Conservation (phyloP, 2,113 vertebrate genomes). For the Coracopsis vasa region DNA sequence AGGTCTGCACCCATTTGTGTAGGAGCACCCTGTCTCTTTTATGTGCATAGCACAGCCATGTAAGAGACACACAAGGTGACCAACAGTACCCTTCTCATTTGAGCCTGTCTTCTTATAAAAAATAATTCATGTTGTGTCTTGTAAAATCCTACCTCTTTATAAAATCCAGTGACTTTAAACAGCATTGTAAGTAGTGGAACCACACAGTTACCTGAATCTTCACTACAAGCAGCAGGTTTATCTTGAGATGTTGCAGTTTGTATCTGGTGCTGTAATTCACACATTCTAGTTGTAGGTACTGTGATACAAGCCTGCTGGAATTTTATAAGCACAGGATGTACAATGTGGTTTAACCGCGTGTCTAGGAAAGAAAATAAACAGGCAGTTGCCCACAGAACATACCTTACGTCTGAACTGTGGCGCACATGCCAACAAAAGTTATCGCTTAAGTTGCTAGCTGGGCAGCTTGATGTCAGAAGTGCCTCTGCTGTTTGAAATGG, state of each 20-base stretch:
- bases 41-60: background rate
- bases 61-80: background rate
- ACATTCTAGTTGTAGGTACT: constrained; percentile 29
- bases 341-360: constrained; percentile 65
- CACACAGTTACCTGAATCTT: background rate
- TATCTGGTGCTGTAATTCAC: constrained; percentile 38
- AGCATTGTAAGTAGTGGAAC: background rate
- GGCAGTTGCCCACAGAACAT: constrained; percentile 66
- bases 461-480: constrained; percentile 26
- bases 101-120: background rate
- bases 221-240: constrained; percentile 9
- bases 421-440: constrained; percentile 46
- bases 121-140: background rate
- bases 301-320: constrained; percentile 74
- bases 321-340: constrained; percentile 77
- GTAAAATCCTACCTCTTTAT: background rate
- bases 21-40: background rate
- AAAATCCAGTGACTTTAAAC: background rate
- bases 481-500: constrained; percentile 2
- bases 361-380: constrained; percentile 76
- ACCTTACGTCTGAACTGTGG: constrained; percentile 48
- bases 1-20: background rate
- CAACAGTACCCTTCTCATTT: background rate
- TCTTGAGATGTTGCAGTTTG: constrained; percentile 39
- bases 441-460: background rate